phyloP scores from a whole-genome alignment of 2,888 invertebrate genomes.

The Cerceris rybyensis region DNA sequence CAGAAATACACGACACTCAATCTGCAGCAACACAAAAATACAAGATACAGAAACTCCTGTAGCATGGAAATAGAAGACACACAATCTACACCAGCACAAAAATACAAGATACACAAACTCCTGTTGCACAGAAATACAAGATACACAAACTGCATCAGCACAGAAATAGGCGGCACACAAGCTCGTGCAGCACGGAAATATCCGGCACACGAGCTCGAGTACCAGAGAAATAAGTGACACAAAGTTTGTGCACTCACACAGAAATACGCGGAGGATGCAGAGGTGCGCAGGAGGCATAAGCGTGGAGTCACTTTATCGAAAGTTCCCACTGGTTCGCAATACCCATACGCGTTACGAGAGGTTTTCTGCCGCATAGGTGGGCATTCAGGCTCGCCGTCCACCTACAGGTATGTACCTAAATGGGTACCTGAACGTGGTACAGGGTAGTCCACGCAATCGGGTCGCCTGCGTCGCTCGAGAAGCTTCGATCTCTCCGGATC shows the following conservation, averaged over 20 bases:
- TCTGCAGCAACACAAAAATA: background rate
- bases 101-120: conserved; percentile 6
- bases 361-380: conserved; percentile 37
- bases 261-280: background rate
- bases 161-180: background rate
- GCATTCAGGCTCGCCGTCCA: conserved; percentile 48
- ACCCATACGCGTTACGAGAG: conserved; percentile 44
- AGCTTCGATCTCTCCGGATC: conserved; percentile 20
- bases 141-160: conserved; percentile 2
- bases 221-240: no score
- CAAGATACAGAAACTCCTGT: conserved; percentile 12
- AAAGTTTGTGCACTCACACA: background rate
- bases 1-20: background rate
- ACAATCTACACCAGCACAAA: background rate
- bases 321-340: conserved; percentile 54
- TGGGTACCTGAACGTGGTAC: conserved; percentile 27
- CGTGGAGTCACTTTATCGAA: conserved; percentile 50
- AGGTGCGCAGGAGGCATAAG: background rate
- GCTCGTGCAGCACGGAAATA: background rate
- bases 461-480: conserved; percentile 23
- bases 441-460: conserved; percentile 43
- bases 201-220: conserved; percentile 29
- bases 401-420: conserved; percentile 58
- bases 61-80: background rate
- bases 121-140: background rate